Base-by-base conservation (phyloP, 2,113 vertebrate genomes). In the Sapajus apella region DNA sequence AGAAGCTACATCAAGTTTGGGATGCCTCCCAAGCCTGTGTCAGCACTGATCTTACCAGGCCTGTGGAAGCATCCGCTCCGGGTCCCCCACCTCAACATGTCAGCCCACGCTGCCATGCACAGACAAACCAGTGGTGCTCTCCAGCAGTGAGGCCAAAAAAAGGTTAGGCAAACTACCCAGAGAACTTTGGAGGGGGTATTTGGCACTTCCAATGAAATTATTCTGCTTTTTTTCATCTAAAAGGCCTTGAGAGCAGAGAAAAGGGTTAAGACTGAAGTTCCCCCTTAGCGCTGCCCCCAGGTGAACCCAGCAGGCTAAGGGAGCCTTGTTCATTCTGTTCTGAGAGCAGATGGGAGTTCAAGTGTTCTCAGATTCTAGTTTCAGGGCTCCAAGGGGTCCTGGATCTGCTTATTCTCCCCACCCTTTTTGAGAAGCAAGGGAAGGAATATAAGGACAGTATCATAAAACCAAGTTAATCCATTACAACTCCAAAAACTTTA, bases 401-500 rank as follows among this genome's bases (percentile, higher is more conserved):
- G 66, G 66, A 16, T 61, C 32, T 45, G 58, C 21, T 85, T 0
- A 21, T 11, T 87, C 56, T 50, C 58, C 77, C 82, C 18, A 25
- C 66, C 8, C 8, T 1, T 82, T 55, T n/a, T 13, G 55, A 83
- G 25, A 84, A 18, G 5, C 21, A 18, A 66, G 90, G 18, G 17
- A 81, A 43, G 8, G 66, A 50, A 14, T 8, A 61, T 0, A 94
- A 68, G 47, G n/a, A 94, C 6, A 32, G 3, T 20, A n/a, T 18
- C 43, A 81, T 47, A 88, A 88, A 91, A 88, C n/a, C 23, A 43
- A 64, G 32, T 23, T 55, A 50, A 11, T 58, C 40, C 55, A 9
- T 56, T 76, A 66, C 25, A 93, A 84, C 40, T 17, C 77, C 66
- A 27, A 82, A 92, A 56, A 35, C 66, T 96, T 90, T 83, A 35